Evolutionary conservation across 1,140 invertebrate species (phyloP).

Genomic region (Pomacea maculata): DNA sequence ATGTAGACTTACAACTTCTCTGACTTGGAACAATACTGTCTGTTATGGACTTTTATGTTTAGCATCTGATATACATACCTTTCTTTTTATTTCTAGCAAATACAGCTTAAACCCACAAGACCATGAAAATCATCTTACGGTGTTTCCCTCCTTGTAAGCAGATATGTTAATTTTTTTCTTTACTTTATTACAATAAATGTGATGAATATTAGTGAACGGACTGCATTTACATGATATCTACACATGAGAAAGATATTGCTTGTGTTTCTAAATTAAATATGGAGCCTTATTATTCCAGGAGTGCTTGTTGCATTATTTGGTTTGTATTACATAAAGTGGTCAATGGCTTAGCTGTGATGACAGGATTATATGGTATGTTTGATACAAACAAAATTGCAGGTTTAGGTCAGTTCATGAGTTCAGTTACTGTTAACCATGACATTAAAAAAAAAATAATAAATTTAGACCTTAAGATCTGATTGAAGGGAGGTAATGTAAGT

Average conservation of each 20-base stretch:
- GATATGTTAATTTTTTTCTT: not conserved
- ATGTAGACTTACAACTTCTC: too few species aligned
- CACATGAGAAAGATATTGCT: not conserved
- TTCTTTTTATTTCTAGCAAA: conserved; percentile 53
- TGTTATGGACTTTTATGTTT: too few species aligned
- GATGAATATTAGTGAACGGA: not conserved
- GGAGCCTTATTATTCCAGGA: too few species aligned
- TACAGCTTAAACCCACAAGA: conserved; percentile 60
- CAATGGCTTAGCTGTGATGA: too few species aligned
- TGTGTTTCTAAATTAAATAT: not conserved
- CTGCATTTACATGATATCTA: not conserved
- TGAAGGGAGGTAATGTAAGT: too few species aligned
- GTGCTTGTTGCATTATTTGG: too few species aligned
- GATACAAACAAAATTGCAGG: not conserved
- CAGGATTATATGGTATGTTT: not conserved
- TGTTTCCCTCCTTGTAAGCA: conserved; percentile 65
- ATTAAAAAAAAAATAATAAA: not conserved
- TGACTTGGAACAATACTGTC: too few species aligned
- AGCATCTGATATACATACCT: not conserved
- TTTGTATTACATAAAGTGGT: too few species aligned
- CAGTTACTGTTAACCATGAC: not conserved
- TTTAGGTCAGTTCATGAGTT: not conserved
- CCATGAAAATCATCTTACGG: conserved; percentile 64
- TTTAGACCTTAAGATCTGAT: not conserved
- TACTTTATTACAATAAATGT: too few species aligned